phyloP scores from a whole-genome alignment of 2,797 vertebrate species.

The Phataginus tricuspis region DNA sequence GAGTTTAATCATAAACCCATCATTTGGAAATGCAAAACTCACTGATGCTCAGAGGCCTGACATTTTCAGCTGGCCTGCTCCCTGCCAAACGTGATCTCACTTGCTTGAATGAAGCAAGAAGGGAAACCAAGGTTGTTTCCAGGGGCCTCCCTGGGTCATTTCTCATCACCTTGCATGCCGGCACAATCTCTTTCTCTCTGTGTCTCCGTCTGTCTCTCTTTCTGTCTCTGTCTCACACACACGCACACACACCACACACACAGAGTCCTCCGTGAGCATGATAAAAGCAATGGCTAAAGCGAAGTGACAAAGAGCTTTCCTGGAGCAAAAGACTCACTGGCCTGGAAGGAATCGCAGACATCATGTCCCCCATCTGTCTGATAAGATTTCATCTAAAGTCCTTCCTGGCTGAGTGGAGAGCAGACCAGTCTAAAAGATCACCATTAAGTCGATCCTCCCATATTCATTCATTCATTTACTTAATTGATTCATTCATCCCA shows the following conservation, averaged over 20 bases:
- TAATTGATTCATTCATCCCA: neutral
- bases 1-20: conserved; percentile 73
- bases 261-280: neutral
- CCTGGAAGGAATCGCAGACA: conserved; percentile 75
- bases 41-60: conserved; percentile 10
- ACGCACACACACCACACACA: neutral
- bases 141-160: neutral
- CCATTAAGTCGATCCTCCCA: neutral
- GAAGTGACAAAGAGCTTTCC: conserved; percentile 68
- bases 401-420: conserved; percentile 51
- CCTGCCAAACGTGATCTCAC: neutral
- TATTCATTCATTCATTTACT: neutral
- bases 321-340: conserved; percentile 66
- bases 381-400: conserved; percentile 70
- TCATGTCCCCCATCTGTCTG: conserved; percentile 66
- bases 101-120: neutral
- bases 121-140: neutral
- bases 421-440: conserved; percentile 25
- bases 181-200: neutral
- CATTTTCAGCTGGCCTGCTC: neutral
- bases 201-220: neutral
- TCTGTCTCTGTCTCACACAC: neutral
- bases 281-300: conserved; percentile 74
- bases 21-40: conserved; percentile 63
- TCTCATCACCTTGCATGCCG: neutral